Evolutionary conservation across 1,140 invertebrate species (phyloP), one percentile per base, ranked within the genome.

Genomic region (fruit fly (Drosophila melanogaster)): DNA sequence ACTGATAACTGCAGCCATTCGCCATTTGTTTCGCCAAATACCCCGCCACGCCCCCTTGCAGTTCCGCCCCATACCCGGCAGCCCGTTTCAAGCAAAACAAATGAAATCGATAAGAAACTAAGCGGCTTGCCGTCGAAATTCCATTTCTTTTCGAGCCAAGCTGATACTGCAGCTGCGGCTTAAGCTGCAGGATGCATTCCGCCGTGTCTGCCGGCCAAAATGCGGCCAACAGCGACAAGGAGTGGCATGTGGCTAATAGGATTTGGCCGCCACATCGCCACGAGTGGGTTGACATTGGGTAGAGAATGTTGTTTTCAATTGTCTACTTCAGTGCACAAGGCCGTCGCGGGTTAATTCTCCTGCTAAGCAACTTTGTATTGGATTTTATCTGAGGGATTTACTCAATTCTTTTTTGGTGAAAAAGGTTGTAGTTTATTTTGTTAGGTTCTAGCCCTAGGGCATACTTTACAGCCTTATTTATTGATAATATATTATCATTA

Each of bases 161-260:
- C 37, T 26, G 37, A 46, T 35, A 53, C 22, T 53, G 46, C 64
- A 55, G 38, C 30, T 81, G 79, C 74, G 61, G 73, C 74, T 62
- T 70, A 70, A 57, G 67, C 66, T 64, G 57, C 72, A 59, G 67
- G 59, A 41, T 61, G 59, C 58, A 60, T 79, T 84, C 66, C 76
- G 65, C 65, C 43, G 51, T 77, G 51, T 54, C 58, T 70, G 55
- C 61, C 62, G 80, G 75, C 77, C 65, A 51, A 85, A 84, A 69
- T 64, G 77, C 55, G 73, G 65, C 59, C 70, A 55, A 37, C 38
- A 65, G 49, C 47, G 47, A 69, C 61, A 69, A 64, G 75, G 75
- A 87, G 54, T 78, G 81, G 75, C 83, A 78, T 81, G 81, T 81
- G 74, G 81, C 81, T 86, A 86, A 86, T 86, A 87, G 81, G 81